Conservation (phyloP, 2,113 vertebrate species). For the Tautogolabrus adspersus region DNA sequence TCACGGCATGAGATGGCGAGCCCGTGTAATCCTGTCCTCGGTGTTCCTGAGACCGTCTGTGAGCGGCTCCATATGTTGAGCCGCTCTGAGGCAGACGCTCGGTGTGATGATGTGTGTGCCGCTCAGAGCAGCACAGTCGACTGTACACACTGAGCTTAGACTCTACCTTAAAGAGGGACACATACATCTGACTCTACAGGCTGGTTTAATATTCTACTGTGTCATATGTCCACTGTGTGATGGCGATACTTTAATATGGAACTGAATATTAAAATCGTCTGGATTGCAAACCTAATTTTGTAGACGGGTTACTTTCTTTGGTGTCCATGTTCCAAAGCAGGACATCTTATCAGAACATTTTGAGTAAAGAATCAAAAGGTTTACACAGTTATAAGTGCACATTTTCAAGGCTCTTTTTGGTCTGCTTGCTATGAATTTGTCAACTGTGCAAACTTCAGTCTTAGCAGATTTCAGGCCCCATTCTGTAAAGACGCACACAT, state of each 20-base stretch:
- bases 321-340: too few relatives aligned
- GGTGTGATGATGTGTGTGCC: conserved; percentile 21
- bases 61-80: conserved; percentile 34
- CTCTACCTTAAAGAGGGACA: too few relatives aligned
- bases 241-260: conserved; percentile 15
- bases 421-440: too few relatives aligned
- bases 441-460: neutral
- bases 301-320: too few relatives aligned
- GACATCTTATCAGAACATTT: too few relatives aligned
- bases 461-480: too few relatives aligned
- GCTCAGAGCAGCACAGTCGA: neutral
- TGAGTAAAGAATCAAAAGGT: neutral
- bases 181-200: neutral
- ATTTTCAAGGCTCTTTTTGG: too few relatives aligned
- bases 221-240: neutral
- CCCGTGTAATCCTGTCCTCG: conserved; percentile 23
- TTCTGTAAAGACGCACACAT: neutral
- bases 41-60: conserved; percentile 7
- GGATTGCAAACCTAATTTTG: neutral
- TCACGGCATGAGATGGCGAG: neutral
- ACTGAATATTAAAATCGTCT: neutral
- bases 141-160: neutral
- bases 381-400: too few relatives aligned
- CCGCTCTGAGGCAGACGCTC: conserved; percentile 13
- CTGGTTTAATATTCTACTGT: conserved; percentile 1